Evolutionary conservation across 2,888 invertebrate species (phyloP), one percentile per base, ranked within the genome.

Genomic region (Dynastes maya): DNA sequence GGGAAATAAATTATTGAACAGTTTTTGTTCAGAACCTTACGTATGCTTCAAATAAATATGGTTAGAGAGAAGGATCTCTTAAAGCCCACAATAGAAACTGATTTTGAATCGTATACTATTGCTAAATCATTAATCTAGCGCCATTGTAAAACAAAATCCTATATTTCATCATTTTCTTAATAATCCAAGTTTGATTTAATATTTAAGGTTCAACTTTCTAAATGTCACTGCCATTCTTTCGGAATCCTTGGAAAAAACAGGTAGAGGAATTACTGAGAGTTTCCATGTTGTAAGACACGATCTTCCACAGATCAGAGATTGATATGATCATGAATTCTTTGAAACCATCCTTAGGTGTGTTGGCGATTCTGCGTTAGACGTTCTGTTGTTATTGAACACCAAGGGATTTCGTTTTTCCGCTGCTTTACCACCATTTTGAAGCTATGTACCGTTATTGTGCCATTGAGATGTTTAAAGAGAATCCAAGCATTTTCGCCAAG

Each of bases 351-450:
- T 90, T 97, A 81, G 95, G 94, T 93, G 95, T 0, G 92, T 96
- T 81, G 98, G 0, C 98, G 98, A 0, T 98, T 98, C 89, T 97
- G 97, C 85, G 95, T 96, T 49, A 98, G 98, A 0, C 93, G 96
- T 0, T 94, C 96, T 80, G 98, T 95, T 86, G 94, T 99, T 71
- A 95, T 98, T 0, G 98, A 98, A 84, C 98, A 99, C 88, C 98
- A 98, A 87, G 90, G 95, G 96, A 0, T 99, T 99, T 88, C 98
- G 98, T 89, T 99, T 98, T 89, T 98, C 98, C 1, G 99, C 98
- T 0, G 98, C 98, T 0, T 89, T 96, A 64, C 98, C 99, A 0
- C 98, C 99, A 0, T 92, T 98, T 88, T 88, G 98, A 84, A 94
- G 98, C 1, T 93, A 96, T 68, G 96, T 97, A 0, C 97, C 97